Evolutionary conservation across 1,140 invertebrate genomes (phyloP), one percentile per base, ranked within the genome.

Genomic region (Bombyx mandarina): DNA sequence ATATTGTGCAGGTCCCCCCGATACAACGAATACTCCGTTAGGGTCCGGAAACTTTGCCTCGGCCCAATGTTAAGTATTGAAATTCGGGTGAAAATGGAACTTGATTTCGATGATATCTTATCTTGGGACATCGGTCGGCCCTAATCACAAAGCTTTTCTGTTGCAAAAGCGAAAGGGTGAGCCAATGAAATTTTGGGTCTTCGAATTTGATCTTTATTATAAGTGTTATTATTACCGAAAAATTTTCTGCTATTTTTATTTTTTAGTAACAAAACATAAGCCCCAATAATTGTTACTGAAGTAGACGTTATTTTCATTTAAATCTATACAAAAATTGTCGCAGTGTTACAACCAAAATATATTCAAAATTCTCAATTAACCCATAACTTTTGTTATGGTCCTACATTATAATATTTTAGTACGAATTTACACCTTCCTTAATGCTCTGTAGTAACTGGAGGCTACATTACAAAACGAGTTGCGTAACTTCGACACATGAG

Each of bases 1-100:
- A 59, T 64, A 53, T 55, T 60, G 45, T 64, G 57, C 64, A 50
- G 45, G 45, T 62, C 58, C 43, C 57, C 48, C 45, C 58, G 53
- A 52, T 54, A 26, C 45, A 18, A 56, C 47, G 43, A 12, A 52
- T 45, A 60, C 56, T 46, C 48, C 57, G 42, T 56, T 52, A 54
- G 58, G 43, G 45, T 43, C 18, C 42, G 55, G 47, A 44, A 42
- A 43, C 42, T 22, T 51, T 35, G 26, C 26, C 26, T 35, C 26
- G 26, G 26, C 26, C 26, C 26, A 35, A 35, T 35, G 26, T 35
- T 35, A 56, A 56, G 35, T 56, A 48, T 56, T 56, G 54, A 56
- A 56, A 56, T 56, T 26, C 42, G 54, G 18, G 8, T 2, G 43
- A 49, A 47, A 56, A 45, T 10, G 47, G 47, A n/a, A 43, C 46